phyloP scores from a whole-genome alignment of 1,140 invertebrate species.

The Halyomorpha halys region DNA sequence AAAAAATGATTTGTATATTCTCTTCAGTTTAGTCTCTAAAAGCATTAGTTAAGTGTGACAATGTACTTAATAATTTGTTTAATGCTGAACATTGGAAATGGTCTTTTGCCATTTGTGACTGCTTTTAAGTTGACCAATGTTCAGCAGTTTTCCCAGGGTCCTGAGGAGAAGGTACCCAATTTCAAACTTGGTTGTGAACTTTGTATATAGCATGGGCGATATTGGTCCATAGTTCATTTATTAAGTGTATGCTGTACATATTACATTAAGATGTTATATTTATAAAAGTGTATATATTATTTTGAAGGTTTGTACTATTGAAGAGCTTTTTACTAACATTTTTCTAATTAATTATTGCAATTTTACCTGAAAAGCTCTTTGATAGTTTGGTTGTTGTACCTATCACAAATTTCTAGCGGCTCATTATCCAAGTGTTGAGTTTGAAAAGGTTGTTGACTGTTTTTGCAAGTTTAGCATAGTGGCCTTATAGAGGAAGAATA shows the following conservation, averaged over 20 bases:
- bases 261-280: constrained; percentile 12
- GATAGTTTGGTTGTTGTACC: background rate
- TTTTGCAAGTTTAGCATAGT: constrained; percentile 7
- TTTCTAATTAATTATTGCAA: background rate
- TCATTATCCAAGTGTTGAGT: constrained; percentile 4
- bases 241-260: constrained; percentile 15
- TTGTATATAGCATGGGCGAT: constrained; percentile 9
- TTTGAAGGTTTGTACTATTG: constrained; percentile 10
- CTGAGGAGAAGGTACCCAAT: constrained; percentile 11
- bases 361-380: background rate
- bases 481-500: constrained; percentile 13
- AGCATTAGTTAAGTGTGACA: too few relatives aligned
- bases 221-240: background rate
- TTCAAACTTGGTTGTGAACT: constrained; percentile 18
- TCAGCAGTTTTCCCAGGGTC: constrained; percentile 13
- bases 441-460: constrained; percentile 7
- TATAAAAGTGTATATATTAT: constrained; percentile 9
- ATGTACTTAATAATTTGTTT: constrained; percentile 1
- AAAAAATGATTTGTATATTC: too few relatives aligned
- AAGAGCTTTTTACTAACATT: background rate
- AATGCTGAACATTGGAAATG: constrained; percentile 6
- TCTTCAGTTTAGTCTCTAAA: too few relatives aligned
- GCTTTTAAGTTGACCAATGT: constrained; percentile 9
- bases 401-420: constrained; percentile 1
- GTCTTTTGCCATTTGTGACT: background rate